phyloP scores from a whole-genome alignment of 2,797 vertebrate species.

The Fistularia commersonii region DNA sequence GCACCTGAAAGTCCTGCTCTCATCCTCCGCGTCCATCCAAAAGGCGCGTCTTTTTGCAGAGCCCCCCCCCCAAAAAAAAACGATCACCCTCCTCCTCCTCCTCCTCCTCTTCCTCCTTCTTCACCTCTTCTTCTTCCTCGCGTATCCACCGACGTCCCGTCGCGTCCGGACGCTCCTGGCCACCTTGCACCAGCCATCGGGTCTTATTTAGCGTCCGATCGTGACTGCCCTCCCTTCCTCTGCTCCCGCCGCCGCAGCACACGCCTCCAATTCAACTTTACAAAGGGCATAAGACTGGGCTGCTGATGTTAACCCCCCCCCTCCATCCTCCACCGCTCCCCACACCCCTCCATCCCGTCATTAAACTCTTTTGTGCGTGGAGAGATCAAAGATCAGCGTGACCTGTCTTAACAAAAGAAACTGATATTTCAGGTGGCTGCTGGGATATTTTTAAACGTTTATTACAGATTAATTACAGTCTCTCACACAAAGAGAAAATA shows the following conservation, averaged over 20 bases:
- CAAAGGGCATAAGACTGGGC: constrained; percentile 55
- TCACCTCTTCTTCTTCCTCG: constrained; percentile 11
- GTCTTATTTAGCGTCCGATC: constrained; percentile 76
- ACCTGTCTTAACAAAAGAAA: too few relatives aligned
- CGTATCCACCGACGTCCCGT: constrained; percentile 49
- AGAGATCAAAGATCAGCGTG: too few relatives aligned
- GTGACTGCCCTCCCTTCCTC: constrained; percentile 79
- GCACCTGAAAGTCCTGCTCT: constrained; percentile 16
- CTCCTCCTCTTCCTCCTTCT: neutral
- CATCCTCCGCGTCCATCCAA: constrained; percentile 49
- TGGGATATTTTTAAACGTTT: neutral
- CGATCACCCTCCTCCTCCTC: neutral
- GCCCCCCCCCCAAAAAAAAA: neutral
- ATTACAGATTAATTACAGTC: neutral
- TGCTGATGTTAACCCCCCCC: constrained; percentile 45
- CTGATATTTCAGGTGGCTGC: too few relatives aligned
- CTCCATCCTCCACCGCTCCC: constrained; percentile 1
- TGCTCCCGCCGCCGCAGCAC: constrained; percentile 70
- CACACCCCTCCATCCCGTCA: neutral
- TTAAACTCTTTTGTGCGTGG: neutral
- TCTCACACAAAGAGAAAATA: constrained; percentile 7
- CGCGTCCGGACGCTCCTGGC: constrained; percentile 63
- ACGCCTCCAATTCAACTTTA: constrained; percentile 74
- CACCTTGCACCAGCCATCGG: constrained; percentile 75
- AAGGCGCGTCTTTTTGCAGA: constrained; percentile 9